Base-by-base conservation (phyloP, 53 echinoderm and acorn worm species). In the Crossaster papposus region DNA sequence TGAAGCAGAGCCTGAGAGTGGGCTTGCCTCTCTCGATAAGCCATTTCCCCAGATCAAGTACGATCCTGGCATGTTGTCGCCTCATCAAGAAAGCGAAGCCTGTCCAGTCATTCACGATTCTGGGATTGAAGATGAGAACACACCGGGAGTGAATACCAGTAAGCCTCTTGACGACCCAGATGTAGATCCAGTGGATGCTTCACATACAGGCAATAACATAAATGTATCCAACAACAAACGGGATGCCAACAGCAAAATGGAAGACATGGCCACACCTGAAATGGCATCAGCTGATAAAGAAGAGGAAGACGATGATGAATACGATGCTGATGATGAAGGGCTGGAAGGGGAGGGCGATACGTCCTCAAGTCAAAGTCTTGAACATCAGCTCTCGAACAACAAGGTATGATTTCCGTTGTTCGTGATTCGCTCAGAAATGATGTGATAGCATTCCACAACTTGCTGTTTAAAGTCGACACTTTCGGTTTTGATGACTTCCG, bases 281-380 rank as follows among this genome's bases (percentile, higher is more conserved):
- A 4, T 62, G 23, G 13, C 62, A 17, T 62, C 12, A 62, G 17
- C 62, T 17, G 7, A 0, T 62, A 23, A 62, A 23, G 68, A 68
- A 5, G 68, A 68, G 7, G 24, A 68, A 5, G 68, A 68, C 28
- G 24, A 68, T 10, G 68, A 68, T 10, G 28, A 4, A n/a, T n/a
- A 68, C 22, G 68, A 68, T 68, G 68, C 68, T 68, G 68, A 68
- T 68, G 28, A 68, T 68, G 68, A 68, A 68, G 65, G 22, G 2
- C 2, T 2, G 4, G 9, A 9, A 3, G 65, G 26, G 26, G 65
- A 65, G n/a, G 65, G 26, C 3, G 24, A 8, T 14, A 3, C 26
- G 26, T 65, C 65, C 2, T 65, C 65, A 65, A 2, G 26, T 26
- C 65, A 24, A 26, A 23, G 65, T 65, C 65, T 65, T 28, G 24